Conservation (phyloP, 2,888 invertebrate species). For the Epistrophe eligans region DNA sequence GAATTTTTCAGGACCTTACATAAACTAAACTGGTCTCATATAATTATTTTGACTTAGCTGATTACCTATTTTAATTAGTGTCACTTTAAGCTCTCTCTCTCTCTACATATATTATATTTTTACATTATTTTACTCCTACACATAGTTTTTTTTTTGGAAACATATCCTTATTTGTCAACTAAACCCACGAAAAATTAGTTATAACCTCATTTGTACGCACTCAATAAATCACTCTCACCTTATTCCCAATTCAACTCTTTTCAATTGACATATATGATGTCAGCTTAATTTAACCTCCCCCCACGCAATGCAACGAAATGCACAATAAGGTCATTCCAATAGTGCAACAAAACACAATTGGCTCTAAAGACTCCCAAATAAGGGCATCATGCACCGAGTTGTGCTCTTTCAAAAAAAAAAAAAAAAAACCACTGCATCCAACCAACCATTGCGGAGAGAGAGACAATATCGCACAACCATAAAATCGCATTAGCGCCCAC, state of each 20-base stretch:
- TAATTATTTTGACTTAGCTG: too few species aligned
- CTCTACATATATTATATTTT: too few species aligned
- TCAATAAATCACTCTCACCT: constrained; percentile 61
- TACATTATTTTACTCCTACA: background rate
- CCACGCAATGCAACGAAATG: constrained; percentile 3
- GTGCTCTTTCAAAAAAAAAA: constrained; percentile 47
- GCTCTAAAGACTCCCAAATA: constrained; percentile 72
- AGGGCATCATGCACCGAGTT: constrained; percentile 69
- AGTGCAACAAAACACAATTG: constrained; percentile 59
- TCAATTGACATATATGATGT: constrained; percentile 70
- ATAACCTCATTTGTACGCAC: constrained; percentile 35
- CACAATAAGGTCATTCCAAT: constrained; percentile 68
- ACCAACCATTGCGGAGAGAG: constrained; percentile 1
- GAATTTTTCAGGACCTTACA: too few species aligned
- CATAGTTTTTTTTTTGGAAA: background rate
- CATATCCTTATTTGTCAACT: constrained; percentile 15
- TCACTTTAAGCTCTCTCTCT: too few species aligned
- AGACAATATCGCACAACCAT: constrained; percentile 74
- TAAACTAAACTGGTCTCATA: too few species aligned
- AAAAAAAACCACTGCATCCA: constrained; percentile 16
- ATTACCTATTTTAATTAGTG: too few species aligned
- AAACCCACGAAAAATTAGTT: background rate
- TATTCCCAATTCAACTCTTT: constrained; percentile 50
- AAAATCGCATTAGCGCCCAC: constrained; percentile 76
- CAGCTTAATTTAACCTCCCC: constrained; percentile 51